A percentile compares a stretch with the other conserved stretches of the same genome.
These are phyloP conservation scores for Amazona ochrocephala DNA, from an alignment of 2,797 vertebrate species.

Conservation along the genomic window DNA sequence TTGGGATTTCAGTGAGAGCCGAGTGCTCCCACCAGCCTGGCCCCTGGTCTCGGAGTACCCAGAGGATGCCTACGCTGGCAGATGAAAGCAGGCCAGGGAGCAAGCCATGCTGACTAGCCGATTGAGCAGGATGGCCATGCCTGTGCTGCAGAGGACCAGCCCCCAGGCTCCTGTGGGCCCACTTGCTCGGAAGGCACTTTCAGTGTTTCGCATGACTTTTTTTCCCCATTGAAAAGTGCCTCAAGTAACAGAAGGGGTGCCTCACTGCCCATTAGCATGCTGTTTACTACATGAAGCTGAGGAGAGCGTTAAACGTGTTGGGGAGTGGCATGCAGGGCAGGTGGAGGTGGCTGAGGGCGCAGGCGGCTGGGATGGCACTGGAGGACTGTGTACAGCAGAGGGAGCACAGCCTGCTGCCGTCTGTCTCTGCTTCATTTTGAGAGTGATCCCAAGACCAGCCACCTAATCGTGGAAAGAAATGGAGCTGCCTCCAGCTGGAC, in stretches of 20 bases:
- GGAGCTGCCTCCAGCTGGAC: not conserved
- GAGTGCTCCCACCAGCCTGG: not conserved
- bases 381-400: conserved; percentile 58
- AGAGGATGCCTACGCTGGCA: not conserved
- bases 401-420: conserved; percentile 48
- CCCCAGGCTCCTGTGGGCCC: not conserved
- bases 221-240: not conserved
- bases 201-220: not conserved
- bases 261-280: not conserved
- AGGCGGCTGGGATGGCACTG: not conserved
- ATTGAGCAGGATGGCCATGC: not conserved
- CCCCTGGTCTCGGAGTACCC: not conserved
- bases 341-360: not conserved
- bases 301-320: not conserved
- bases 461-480: not conserved
- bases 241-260: not conserved
- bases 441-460: not conserved
- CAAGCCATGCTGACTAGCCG: not conserved
- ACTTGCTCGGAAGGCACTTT: not conserved
- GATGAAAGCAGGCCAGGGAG: not conserved
- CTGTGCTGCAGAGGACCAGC: fast-evolving
- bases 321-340: not conserved
- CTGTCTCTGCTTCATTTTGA: conserved; percentile 1
- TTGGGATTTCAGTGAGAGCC: not conserved
- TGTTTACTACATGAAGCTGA: not conserved